A percentile compares a stretch with the other conserved stretches of the same genome.
phyloP scores from a whole-genome alignment of 2,888 invertebrate species.

The Andricus curvator region DNA sequence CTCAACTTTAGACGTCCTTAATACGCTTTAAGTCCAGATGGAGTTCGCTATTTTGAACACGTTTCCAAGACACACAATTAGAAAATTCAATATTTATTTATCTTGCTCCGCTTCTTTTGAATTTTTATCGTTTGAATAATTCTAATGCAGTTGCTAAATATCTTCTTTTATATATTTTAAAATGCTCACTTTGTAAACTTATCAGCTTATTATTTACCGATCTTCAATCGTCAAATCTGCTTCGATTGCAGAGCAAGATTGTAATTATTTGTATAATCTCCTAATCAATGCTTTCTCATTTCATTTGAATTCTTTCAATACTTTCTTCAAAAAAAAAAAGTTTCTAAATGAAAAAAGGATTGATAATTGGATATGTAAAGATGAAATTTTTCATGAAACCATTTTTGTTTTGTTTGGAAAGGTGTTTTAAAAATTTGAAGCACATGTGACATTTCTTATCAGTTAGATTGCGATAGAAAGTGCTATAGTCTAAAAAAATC shows the following conservation, averaged over 20 bases:
- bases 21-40: slow-evolving; percentile 36
- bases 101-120: background rate
- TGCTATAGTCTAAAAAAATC: background rate
- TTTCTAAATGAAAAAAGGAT: background rate
- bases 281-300: background rate
- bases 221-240: background rate
- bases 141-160: background rate
- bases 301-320: background rate
- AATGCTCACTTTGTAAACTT: background rate
- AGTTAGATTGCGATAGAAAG: background rate
- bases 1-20: slow-evolving; percentile 40
- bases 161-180: background rate
- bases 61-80: slow-evolving; percentile 9
- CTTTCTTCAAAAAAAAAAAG: background rate
- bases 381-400: background rate
- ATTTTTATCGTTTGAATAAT: background rate
- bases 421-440: background rate
- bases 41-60: slow-evolving; percentile 9
- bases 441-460: background rate
- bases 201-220: background rate
- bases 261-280: background rate
- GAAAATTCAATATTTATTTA: slow-evolving; percentile 5
- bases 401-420: background rate
- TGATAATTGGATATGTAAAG: background rate
- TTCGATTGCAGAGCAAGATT: background rate